Conservation (phyloP, 2,113 vertebrate species). For the Cochlearius cochlearius region DNA sequence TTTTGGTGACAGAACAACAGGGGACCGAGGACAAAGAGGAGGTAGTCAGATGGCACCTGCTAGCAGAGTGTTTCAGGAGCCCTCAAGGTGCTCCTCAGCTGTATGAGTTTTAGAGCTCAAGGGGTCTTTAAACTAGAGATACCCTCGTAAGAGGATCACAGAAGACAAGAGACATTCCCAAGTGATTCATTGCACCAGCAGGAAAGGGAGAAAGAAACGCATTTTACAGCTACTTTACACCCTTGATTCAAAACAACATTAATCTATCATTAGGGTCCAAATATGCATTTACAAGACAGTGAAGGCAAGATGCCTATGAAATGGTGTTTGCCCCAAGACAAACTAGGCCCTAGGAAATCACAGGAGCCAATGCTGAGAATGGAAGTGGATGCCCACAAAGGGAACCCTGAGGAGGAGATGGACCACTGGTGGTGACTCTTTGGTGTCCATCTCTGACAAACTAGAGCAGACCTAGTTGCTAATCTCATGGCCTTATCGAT, state of each 20-base stretch:
- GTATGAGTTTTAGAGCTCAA: background rate
- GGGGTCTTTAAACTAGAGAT: background rate
- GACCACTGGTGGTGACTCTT: too few species aligned
- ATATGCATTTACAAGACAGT: background rate
- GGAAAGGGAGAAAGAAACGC: background rate
- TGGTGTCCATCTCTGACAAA: background rate
- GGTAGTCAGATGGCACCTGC: too few species aligned
- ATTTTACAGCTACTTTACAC: background rate
- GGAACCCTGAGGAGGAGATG: background rate
- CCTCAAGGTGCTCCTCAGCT: background rate
- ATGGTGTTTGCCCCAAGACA: background rate
- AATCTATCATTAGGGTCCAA: background rate
- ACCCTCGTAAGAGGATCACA: background rate
- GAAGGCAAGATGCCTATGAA: background rate
- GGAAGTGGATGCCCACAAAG: background rate
- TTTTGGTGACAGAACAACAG: background rate
- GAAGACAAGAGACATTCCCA: background rate
- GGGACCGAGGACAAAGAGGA: background rate
- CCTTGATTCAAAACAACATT: background rate
- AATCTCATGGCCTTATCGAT: background rate
- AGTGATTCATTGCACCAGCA: background rate
- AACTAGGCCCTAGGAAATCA: background rate
- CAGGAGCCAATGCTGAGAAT: background rate
- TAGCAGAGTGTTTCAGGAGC: background rate
- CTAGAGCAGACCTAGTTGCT: background rate